Percentiles rank a stretch among this genome's conserved stretches.
Conservation (phyloP, 2,888 invertebrate species). For the Galerucella nymphaeae region DNA sequence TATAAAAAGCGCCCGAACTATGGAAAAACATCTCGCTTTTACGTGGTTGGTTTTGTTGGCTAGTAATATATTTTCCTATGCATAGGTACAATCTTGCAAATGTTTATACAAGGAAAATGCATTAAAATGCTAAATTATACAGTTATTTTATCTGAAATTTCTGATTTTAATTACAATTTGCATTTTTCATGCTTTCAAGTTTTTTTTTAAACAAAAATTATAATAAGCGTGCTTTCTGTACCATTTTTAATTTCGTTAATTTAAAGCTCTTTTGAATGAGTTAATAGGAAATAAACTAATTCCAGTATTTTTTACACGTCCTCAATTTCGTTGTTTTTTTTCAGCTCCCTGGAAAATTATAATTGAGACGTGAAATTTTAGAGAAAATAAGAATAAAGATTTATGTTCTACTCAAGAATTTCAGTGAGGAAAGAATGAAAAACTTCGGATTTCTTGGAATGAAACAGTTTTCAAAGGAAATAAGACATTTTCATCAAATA, state of each 20-base stretch:
- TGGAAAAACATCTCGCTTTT: neutral
- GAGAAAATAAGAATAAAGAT: slow-evolving; percentile 16
- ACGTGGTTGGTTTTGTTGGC: slow-evolving; percentile 16
- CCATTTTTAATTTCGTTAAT: slow-evolving; percentile 34
- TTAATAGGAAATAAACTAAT: slow-evolving; percentile 31
- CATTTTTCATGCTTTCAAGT: slow-evolving; percentile 24
- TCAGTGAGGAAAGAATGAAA: neutral
- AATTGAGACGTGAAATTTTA: slow-evolving; percentile 17
- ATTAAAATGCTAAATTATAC: slow-evolving; percentile 39
- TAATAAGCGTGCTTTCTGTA: slow-evolving; percentile 27
- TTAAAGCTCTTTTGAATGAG: slow-evolving; percentile 20
- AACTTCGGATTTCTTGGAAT: neutral
- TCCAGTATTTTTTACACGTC: slow-evolving; percentile 26
- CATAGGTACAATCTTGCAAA: slow-evolving; percentile 38
- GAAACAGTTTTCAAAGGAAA: neutral
- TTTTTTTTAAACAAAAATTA: slow-evolving; percentile 17
- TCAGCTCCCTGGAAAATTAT: slow-evolving; percentile 13
- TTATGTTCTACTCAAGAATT: slow-evolving; percentile 3
- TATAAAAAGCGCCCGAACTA: neutral
- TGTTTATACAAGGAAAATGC: slow-evolving; percentile 37
- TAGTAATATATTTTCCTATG: slow-evolving; percentile 29
- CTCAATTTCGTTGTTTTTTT: slow-evolving; percentile 21
- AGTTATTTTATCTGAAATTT: slow-evolving; percentile 34
- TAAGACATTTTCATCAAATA: neutral
- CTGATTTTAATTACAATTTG: slow-evolving; percentile 26